phyloP scores from a whole-genome alignment of 53 echinoderm and acorn worm genomes.

The Arbacia lixula region DNA sequence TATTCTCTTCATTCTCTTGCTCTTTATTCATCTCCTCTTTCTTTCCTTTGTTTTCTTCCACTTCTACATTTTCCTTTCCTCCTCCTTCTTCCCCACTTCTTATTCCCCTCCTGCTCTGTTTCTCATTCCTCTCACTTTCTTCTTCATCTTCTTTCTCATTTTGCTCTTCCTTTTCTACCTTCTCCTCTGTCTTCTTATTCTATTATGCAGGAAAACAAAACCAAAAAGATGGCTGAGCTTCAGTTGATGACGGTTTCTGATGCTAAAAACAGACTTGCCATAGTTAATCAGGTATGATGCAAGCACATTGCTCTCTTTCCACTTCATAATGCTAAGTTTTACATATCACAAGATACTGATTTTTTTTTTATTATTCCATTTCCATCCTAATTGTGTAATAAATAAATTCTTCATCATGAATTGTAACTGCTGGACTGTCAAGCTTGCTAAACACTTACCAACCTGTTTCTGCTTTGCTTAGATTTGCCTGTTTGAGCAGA shows the following conservation, averaged over 20 bases:
- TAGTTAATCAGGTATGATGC: slow-evolving; percentile 87
- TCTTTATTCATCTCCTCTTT: background rate
- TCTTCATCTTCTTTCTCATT: background rate
- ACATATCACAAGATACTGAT: too few species aligned
- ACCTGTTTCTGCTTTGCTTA: too few species aligned
- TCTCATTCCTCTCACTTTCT: background rate
- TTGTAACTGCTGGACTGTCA: too few species aligned
- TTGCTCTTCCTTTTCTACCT: background rate
- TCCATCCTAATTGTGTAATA: too few species aligned
- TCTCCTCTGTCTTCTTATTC: background rate
- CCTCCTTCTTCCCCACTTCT: background rate
- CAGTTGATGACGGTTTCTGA: slow-evolving; percentile 87
- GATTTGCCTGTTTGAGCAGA: too few species aligned
- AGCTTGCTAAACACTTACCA: too few species aligned
- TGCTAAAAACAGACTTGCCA: slow-evolving; percentile 81
- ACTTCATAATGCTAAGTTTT: too few species aligned
- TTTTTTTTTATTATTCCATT: too few species aligned
- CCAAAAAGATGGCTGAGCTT: slow-evolving; percentile 97
- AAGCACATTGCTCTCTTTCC: too few species aligned
- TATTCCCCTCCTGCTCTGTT: background rate
- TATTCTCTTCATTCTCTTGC: too few species aligned
- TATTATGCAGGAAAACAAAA: slow-evolving; percentile 87
- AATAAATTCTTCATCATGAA: too few species aligned
- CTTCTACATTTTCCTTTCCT: background rate
- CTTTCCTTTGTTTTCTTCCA: background rate